Base-by-base conservation (phyloP, 2,797 vertebrate species). In the Alfaro cultratus region DNA sequence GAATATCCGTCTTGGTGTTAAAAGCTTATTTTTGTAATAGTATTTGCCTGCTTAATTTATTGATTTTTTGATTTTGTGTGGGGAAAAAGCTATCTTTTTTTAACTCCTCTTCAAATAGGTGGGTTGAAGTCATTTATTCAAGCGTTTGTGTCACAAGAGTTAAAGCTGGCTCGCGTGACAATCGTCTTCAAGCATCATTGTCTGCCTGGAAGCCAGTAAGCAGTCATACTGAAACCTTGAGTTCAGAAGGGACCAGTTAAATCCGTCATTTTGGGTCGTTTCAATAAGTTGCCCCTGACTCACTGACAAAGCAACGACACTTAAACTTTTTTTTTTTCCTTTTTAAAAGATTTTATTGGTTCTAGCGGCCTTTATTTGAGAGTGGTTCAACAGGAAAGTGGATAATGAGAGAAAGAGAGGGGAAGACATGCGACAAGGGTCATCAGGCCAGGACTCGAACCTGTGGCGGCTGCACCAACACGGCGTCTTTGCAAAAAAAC, bases 181-280 rank as follows among this genome's bases (percentile, higher is more conserved):
- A 34, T n/a, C 18, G 21, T 46, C 68, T 23, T 53, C 13, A 74
- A 8, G 62, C 71, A n/a, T 41, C 34, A 67, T 10, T n/a, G 36
- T 74, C 34, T 46, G 39, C 60, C 36, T 55, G 39, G 45, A 62
- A 23, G 23, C 36, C 23, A 29, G 26, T 16, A 62, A 45, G 26
- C 62, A 0, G 0, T 29, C 36, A 7, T 26, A 46, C 16, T 43
- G 15, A 39, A 80, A 74, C 23, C 11, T 3, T 29, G 18, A 51
- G 53, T 62, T 83, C 47, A 81, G 51, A 64, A 46, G 8, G 41
- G 36, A 41, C 29, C 26, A 68, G 10, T 68, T 23, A 26, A 41
- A 68, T 26, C 64, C 4, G 21, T 41, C 39, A n/a, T 45, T 29
- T 71, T 71, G 23, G 41, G 68, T 71, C 5, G 39, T 45, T 18